A percentile compares a stretch with the other conserved stretches of the same genome.
phyloP scores from a whole-genome alignment of 2,797 vertebrate species.

The Neosilurus mollespiculum region DNA sequence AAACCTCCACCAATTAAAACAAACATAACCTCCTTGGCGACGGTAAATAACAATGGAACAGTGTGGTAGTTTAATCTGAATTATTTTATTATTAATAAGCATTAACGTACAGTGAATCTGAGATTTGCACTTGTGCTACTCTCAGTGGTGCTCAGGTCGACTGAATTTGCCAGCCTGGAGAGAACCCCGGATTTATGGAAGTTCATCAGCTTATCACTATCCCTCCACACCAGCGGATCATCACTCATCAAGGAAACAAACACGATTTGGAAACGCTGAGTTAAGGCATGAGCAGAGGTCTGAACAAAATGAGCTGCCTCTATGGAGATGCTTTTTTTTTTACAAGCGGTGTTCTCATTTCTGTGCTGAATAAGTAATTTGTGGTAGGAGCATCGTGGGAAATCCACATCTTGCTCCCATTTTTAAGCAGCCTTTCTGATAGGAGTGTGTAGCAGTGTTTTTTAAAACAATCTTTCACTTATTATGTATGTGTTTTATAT shows the following conservation, averaged over 20 bases:
- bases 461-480: not conserved
- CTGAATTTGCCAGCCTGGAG: not conserved
- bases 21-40: no score
- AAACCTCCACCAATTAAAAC: no score
- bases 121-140: no score
- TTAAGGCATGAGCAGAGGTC: not conserved
- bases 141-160: not conserved
- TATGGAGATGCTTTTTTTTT: not conserved
- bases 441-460: not conserved
- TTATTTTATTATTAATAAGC: not conserved
- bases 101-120: not conserved
- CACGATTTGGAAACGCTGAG: slow-evolving; percentile 1
- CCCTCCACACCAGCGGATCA: not conserved
- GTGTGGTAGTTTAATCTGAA: no score
- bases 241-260: not conserved
- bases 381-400: slow-evolving; percentile 2
- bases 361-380: not conserved
- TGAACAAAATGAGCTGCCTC: not conserved
- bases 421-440: not conserved
- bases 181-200: not conserved
- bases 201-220: not conserved
- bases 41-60: no score
- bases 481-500: not conserved
- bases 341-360: not conserved
- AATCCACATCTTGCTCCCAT: not conserved